Conservation (phyloP, 2,113 vertebrate genomes). For the Ivindomyrus marchei region DNA sequence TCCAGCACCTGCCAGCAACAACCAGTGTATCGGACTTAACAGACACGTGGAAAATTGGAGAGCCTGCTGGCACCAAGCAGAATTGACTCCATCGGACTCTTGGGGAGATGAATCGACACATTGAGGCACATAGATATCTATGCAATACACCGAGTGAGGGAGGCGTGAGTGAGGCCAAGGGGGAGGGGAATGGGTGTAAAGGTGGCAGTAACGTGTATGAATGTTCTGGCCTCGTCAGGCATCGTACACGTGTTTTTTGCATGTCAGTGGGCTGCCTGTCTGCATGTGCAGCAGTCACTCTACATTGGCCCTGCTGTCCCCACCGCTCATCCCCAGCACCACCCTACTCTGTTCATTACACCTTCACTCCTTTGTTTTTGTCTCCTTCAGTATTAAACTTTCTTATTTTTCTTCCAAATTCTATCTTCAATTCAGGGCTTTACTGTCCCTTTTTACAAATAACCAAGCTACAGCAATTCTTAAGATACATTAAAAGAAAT, state of each 20-base stretch:
- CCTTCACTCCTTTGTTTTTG: constrained; percentile 24
- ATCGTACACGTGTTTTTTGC: neutral
- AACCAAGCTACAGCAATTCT: neutral
- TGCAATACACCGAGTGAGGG: constrained; percentile 28
- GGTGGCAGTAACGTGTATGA: neutral
- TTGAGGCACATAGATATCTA: constrained; percentile 32
- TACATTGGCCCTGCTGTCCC: constrained; percentile 22
- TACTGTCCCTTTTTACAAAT: neutral
- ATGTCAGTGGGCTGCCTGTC: neutral
- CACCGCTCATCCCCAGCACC: constrained; percentile 9
- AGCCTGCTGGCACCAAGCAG: constrained; percentile 54
- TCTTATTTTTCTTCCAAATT: constrained; percentile 2
- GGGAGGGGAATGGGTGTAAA: neutral
- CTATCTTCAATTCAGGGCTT: constrained; percentile 17
- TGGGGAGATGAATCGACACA: constrained; percentile 43
- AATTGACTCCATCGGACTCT: constrained; percentile 60
- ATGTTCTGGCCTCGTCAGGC: neutral
- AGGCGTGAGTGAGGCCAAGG: constrained; percentile 11
- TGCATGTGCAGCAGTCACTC: constrained; percentile 4
- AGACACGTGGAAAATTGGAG: constrained; percentile 59
- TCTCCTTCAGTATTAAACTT: constrained; percentile 7
- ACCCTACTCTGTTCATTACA: neutral
- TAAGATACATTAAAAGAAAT: neutral
- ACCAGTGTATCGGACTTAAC: constrained; percentile 39
- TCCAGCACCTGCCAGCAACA: constrained; percentile 55